phyloP scores from a whole-genome alignment of 2,113 vertebrate species.

The Pica pica region DNA sequence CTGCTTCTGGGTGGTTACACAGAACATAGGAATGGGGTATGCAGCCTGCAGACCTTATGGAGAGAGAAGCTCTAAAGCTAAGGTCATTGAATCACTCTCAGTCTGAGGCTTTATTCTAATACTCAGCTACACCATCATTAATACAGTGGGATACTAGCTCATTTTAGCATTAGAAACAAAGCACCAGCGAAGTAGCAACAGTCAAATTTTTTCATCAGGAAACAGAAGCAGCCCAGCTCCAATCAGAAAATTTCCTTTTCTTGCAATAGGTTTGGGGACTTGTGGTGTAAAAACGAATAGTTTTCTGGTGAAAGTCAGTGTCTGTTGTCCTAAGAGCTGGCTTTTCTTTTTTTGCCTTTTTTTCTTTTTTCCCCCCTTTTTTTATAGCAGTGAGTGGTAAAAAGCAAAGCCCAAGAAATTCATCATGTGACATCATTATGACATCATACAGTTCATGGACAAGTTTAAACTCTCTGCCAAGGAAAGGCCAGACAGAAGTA shows the following conservation, averaged over 20 bases:
- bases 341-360: not conserved
- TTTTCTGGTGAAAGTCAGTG: not conserved
- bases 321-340: not conserved
- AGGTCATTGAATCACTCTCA: not conserved
- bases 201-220: not conserved
- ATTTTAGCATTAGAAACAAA: not conserved
- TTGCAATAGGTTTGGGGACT: not conserved
- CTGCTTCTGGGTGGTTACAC: conserved; percentile 37
- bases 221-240: not conserved
- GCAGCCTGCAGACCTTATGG: not conserved
- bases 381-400: not conserved
- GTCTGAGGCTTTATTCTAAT: not conserved
- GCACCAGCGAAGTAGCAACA: not conserved
- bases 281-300: not conserved
- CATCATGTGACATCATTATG: conserved; percentile 46
- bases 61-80: not conserved
- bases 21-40: conserved; percentile 21
- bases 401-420: not conserved
- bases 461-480: not conserved
- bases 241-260: not conserved
- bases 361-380: not conserved
- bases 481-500: conserved; percentile 20
- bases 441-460: not conserved
- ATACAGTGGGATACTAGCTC: not conserved
- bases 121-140: not conserved